Base-by-base conservation (phyloP, 2,113 vertebrate species). In the Onychostruthus taczanowskii region DNA sequence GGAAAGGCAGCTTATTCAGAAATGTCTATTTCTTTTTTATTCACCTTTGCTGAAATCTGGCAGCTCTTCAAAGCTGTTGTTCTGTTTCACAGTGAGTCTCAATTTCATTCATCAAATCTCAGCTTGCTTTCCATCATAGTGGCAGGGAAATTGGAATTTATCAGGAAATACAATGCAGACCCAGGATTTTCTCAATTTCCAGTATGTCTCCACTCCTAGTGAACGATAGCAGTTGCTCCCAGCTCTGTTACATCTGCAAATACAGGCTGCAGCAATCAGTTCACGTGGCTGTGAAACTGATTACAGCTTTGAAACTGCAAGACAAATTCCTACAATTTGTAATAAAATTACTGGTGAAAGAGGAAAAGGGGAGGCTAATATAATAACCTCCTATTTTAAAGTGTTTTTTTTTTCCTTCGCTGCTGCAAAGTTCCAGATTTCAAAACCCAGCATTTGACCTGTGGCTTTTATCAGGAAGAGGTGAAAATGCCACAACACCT, bases 11-110 rank as follows among this genome's bases (percentile, higher is more conserved):
- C 66, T 91, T 66, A 76, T 83, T 82, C 75, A 81, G 72, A 95
- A 88, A 92, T 49, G 78, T 61, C 56, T 83, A 3, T 59, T 94
- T 88, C 72, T 90, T 88, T 83, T 94, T 87, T 69, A 62, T 76
- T 87, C 87, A 93, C 85, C 84, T 87, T 93, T 69, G 55, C 84
- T 90, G 84, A 91, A 94, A 93, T 52, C 79, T 93, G 94, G 92
- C 96, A 94, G 78, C 72, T 93, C 75, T 86, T 96, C 96, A 97
- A 93, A 93, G 87, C 43, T 77, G 16, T 77, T 80, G 55, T 64
- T 83, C 26, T 83, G 43, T 75, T 94, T 64, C 77, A 77, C 39
- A 64, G 84, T 1, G 16, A 90, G 67, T 77, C 85, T 86, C 90
- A 56, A 72, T 86, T 92, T 92, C 90, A 92, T 92, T 86, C 72